A percentile compares a stretch with the other conserved stretches of the same genome.
Conservation (phyloP, 2,113 vertebrate species). For the Lontra canadensis region DNA sequence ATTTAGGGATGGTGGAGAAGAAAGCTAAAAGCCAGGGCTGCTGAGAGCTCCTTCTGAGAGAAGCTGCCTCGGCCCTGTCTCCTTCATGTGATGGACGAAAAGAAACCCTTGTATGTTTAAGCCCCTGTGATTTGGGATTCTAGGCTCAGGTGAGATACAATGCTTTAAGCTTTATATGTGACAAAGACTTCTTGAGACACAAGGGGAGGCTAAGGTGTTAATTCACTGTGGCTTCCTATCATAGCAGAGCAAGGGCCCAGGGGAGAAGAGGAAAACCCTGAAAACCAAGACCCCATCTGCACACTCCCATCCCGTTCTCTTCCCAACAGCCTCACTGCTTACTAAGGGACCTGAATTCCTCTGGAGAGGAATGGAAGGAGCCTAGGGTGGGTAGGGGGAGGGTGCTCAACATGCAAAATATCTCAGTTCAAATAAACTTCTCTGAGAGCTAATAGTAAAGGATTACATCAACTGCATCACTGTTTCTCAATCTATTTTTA, state of each 20-base stretch:
- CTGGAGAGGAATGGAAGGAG: not conserved
- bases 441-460: not conserved
- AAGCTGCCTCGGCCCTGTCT: not conserved
- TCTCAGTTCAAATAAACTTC: not conserved
- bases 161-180: not conserved
- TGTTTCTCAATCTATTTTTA: conserved; percentile 51
- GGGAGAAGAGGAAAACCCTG: not conserved
- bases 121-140: not conserved
- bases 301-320: rapidly evolving
- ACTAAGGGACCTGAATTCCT: not conserved
- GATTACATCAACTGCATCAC: not conserved
- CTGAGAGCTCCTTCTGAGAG: not conserved
- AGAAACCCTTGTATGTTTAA: not conserved
- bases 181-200: not conserved
- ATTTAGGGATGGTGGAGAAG: not conserved
- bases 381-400: no score
- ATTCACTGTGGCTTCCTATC: not conserved
- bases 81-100: not conserved
- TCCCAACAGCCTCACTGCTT: not conserved
- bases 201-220: not conserved
- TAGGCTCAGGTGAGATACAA: not conserved
- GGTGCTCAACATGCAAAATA: not conserved
- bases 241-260: not conserved
- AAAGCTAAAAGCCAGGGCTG: not conserved
- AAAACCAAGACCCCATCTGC: not conserved